Conservation (phyloP, 2,797 vertebrate species). For the Heliangelus exortis region DNA sequence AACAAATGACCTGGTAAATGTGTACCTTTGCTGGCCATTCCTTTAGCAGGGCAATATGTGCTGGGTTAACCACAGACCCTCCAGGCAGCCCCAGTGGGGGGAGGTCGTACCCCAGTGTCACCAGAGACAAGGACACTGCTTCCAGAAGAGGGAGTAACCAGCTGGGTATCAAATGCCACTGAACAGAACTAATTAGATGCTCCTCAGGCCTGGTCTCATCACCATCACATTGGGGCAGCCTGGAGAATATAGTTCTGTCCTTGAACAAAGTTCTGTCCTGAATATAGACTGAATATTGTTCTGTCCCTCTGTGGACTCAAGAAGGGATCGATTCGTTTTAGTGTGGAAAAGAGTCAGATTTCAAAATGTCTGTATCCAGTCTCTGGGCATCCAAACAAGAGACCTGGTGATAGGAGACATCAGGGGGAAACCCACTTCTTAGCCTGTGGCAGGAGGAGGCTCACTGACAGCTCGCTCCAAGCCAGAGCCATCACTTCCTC, state of each 20-base stretch:
- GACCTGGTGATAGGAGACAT: not conserved
- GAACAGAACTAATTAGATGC: not conserved
- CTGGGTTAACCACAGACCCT: fast-evolving
- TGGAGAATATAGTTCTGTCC: not conserved
- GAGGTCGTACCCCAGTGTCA: not conserved
- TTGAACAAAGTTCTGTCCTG: too few relatives aligned
- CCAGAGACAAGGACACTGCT: not conserved
- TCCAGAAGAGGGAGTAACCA: not conserved
- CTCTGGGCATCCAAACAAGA: not conserved
- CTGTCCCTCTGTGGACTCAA: not conserved
- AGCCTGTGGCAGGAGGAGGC: not conserved
- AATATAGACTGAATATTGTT: too few relatives aligned
- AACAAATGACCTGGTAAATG: not conserved
- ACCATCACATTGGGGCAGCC: not conserved
- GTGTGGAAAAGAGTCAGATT: not conserved
- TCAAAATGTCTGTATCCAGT: not conserved
- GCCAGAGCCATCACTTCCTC: not conserved
- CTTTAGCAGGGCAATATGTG: not conserved
- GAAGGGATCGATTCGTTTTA: not conserved
- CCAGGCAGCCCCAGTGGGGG: not conserved
- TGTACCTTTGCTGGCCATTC: not conserved
- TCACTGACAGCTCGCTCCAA: fast-evolving
- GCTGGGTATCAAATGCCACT: fast-evolving
- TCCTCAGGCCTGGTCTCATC: not conserved
- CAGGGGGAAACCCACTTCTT: not conserved